phyloP scores from a whole-genome alignment of 2,113 vertebrate species.

The Bucco capensis region DNA sequence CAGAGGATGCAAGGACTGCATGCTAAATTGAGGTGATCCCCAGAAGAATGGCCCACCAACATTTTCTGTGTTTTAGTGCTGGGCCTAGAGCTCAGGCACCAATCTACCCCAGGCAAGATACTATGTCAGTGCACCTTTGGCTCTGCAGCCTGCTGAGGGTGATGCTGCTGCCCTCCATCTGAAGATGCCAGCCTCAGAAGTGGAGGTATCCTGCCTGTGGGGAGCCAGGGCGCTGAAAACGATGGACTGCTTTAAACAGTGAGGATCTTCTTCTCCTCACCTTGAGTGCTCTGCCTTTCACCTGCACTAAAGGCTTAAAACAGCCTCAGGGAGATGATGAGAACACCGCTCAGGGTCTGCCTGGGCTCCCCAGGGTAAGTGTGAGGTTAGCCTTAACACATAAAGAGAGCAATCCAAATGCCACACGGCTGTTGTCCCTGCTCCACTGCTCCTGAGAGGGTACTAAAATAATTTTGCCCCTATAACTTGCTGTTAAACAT shows the following conservation, averaged over 20 bases:
- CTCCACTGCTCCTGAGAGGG: not conserved
- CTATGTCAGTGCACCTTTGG: no score
- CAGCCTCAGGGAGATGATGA: not conserved
- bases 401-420: not conserved
- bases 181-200: not conserved
- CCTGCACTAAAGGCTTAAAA: not conserved
- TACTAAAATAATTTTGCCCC: not conserved
- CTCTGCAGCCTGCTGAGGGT: not conserved
- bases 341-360: not conserved
- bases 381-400: not conserved
- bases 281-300: not conserved
- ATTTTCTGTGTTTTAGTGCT: not conserved
- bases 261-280: not conserved
- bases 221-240: not conserved
- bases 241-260: not conserved
- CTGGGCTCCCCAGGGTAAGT: not conserved
- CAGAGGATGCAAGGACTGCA: not conserved
- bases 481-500: not conserved
- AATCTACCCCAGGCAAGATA: not conserved
- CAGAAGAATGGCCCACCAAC: not conserved
- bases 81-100: not conserved
- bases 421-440: not conserved
- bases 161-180: not conserved
- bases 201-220: rapidly evolving
- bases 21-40: not conserved